Evolutionary conservation across 2,113 vertebrate genomes (phyloP).

Genomic region (Cygnus atratus): DNA sequence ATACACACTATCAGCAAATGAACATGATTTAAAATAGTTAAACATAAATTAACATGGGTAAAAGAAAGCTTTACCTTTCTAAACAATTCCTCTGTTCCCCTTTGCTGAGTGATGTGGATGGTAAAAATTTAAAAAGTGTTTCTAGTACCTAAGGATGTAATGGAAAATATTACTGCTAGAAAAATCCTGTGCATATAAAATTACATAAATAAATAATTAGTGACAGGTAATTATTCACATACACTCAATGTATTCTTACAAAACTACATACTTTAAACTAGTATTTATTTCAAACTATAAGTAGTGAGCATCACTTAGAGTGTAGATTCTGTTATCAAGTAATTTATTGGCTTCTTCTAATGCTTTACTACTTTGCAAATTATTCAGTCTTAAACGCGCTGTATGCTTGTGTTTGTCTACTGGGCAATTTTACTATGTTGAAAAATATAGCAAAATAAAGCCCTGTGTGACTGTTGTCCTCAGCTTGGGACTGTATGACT

Average conservation of each 20-base stretch:
- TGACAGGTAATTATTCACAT: not conserved
- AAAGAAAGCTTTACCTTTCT: not conserved
- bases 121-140: not conserved
- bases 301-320: not conserved
- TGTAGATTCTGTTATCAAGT: not conserved
- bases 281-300: not conserved
- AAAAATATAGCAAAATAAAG: not conserved
- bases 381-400: not conserved
- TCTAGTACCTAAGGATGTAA: not conserved
- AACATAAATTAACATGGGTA: not conserved
- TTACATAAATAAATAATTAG: not conserved
- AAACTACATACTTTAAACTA: not conserved
- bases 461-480: not conserved
- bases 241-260: not conserved
- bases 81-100: not conserved
- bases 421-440: not conserved
- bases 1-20: not conserved
- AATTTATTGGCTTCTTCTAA: not conserved
- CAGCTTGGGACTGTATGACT: not conserved
- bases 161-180: not conserved
- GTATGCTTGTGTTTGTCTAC: not conserved
- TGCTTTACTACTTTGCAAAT: not conserved
- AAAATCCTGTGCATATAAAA: not conserved
- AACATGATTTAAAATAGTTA: not conserved
- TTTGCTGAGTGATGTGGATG: not conserved